Evolutionary conservation across 2,797 vertebrate species (phyloP).

Genomic region (Antennarius maculatus): DNA sequence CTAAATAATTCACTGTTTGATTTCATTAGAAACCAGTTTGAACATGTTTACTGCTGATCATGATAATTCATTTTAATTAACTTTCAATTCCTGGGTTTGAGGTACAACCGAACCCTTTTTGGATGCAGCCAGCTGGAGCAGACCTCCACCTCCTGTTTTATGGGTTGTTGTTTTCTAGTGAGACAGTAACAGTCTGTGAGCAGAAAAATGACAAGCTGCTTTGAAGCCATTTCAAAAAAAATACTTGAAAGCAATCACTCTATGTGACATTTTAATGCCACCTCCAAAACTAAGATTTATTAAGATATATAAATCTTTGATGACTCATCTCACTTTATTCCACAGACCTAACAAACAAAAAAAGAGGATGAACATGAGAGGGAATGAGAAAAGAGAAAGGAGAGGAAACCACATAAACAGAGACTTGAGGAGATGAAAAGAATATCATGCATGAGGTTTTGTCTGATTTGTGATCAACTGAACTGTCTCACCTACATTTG

Average conservation of each 20-base stretch:
- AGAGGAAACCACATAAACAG: too few relatives aligned
- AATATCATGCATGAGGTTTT: conserved; percentile 8
- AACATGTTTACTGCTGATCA: too few relatives aligned
- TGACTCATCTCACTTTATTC: conserved; percentile 42
- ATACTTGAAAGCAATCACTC: neutral
- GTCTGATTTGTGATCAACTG: conserved; percentile 37
- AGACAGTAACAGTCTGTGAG: neutral
- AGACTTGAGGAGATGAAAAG: neutral
- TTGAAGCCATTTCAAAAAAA: neutral
- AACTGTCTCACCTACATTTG: conserved; percentile 33
- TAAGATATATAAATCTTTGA: conserved; percentile 40
- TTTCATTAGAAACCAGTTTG: too few relatives aligned
- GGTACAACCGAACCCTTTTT: neutral
- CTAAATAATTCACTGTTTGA: too few relatives aligned
- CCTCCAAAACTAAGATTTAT: conserved; percentile 39
- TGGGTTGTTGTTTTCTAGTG: neutral
- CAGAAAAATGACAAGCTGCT: neutral
- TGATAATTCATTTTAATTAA: neutral
- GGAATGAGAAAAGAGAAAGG: neutral
- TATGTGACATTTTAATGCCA: too few relatives aligned
- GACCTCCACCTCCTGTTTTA: neutral
- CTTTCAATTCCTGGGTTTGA: neutral
- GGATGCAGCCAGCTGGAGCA: neutral
- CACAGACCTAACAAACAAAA: neutral
- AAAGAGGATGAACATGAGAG: neutral